Percentiles rank a stretch among this genome's conserved stretches.
Evolutionary conservation across 2,888 invertebrate species (phyloP).

Genomic region (Rhopalosiphum nymphaeae): DNA sequence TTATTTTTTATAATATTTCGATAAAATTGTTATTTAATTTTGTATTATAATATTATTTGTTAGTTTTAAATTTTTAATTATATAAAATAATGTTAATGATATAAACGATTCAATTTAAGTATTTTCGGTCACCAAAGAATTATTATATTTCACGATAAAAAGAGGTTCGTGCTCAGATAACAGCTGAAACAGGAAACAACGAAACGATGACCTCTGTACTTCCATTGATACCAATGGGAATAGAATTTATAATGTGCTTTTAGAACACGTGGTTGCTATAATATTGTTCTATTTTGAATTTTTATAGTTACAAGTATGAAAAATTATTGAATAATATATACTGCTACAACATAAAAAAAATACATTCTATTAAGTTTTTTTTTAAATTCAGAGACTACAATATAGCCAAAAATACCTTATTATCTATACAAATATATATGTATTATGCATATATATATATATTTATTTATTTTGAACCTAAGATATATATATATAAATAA

Average conservation of each 20-base stretch:
- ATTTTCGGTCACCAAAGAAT: background rate
- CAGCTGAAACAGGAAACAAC: slow-evolving; percentile 48
- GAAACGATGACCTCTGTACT: slow-evolving; percentile 49
- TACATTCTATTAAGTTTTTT: background rate
- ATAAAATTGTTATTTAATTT: background rate
- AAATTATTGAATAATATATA: background rate
- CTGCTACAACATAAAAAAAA: background rate
- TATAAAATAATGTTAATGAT: too few relatives aligned
- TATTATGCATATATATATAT: background rate
- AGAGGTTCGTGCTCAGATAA: slow-evolving; percentile 40
- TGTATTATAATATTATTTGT: background rate
- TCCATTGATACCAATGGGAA: slow-evolving; percentile 42
- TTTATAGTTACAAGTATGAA: background rate
- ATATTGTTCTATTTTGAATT: background rate
- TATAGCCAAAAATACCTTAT: background rate
- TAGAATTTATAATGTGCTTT: background rate
- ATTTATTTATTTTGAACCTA: too few relatives aligned
- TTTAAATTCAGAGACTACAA: background rate
- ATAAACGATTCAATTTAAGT: background rate
- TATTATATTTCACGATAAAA: slow-evolving; percentile 17
- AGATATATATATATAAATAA: background rate
- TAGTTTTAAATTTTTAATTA: background rate
- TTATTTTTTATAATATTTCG: background rate
- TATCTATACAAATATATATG: background rate
- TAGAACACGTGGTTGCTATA: background rate